A percentile compares a stretch with the other conserved stretches of the same genome.
Evolutionary conservation across 1,140 invertebrate genomes (phyloP).

Genomic region (Drosophila ohnishii): DNA sequence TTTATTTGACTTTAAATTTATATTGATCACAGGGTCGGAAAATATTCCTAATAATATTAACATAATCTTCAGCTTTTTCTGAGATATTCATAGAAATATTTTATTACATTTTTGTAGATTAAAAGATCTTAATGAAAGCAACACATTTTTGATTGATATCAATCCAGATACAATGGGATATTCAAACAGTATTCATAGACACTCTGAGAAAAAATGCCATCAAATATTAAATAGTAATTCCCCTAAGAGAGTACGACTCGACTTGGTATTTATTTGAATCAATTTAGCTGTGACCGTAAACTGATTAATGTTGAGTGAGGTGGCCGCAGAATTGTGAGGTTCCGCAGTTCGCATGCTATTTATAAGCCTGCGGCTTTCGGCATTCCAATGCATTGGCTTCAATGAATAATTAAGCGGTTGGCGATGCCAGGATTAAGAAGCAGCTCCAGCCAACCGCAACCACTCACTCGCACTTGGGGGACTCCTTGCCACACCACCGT

Average conservation of each 20-base stretch:
- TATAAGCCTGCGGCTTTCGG: conserved; percentile 64
- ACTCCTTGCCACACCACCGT: conserved; percentile 24
- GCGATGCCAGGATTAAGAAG: conserved; percentile 62
- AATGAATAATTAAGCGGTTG: conserved; percentile 82
- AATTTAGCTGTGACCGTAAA: conserved; percentile 52
- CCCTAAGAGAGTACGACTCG: conserved; percentile 3
- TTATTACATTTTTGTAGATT: no score
- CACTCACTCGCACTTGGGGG: conserved; percentile 47
- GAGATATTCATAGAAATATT: neutral
- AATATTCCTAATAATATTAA: neutral
- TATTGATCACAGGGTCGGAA: no score
- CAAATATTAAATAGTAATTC: conserved; percentile 33
- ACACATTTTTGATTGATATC: neutral
- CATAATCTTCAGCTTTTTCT: neutral
- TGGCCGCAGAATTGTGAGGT: conserved; percentile 58
- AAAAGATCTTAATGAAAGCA: neutral
- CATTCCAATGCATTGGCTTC: conserved; percentile 78
- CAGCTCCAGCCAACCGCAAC: conserved; percentile 41
- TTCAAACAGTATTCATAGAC: neutral
- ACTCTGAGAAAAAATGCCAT: conserved; percentile 16
- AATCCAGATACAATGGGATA: neutral
- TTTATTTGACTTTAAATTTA: no score
- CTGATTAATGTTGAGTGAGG: conserved; percentile 67
- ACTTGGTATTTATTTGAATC: conserved; percentile 48
- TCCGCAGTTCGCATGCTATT: conserved; percentile 55